phyloP scores from a whole-genome alignment of 2,888 invertebrate species.

The Cetonia aurata region DNA sequence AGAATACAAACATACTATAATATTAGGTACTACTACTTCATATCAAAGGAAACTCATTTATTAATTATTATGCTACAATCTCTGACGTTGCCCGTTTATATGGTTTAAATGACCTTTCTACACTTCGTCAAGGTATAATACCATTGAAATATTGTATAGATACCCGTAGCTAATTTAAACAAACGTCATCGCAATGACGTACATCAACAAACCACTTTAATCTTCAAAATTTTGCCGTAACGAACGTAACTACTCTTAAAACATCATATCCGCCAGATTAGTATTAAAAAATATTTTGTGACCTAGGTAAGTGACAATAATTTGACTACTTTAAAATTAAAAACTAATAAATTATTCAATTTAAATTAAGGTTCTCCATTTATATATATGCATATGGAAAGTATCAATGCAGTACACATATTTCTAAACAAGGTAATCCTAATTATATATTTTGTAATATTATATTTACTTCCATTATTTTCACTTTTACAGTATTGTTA shows the following conservation, averaged over 20 bases:
- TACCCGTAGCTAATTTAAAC: slow-evolving; percentile 13
- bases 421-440: background rate
- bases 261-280: slow-evolving; percentile 6
- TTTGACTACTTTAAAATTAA: background rate
- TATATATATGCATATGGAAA: background rate
- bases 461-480: background rate
- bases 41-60: too few relatives aligned
- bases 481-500: background rate
- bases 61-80: too few relatives aligned
- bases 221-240: slow-evolving; percentile 20
- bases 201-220: background rate
- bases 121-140: slow-evolving; percentile 24
- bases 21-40: too few relatives aligned
- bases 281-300: background rate
- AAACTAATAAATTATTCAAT: background rate
- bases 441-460: too few relatives aligned
- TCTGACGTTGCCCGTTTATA: slow-evolving; percentile 1
- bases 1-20: too few relatives aligned
- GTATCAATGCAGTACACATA: background rate
- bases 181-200: slow-evolving; percentile 21
- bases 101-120: slow-evolving; percentile 22
- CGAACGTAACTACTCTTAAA: slow-evolving; percentile 10
- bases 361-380: background rate
- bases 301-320: background rate
- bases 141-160: background rate